Conservation (phyloP, 1,140 invertebrate species). For the Drosophila truncata region DNA sequence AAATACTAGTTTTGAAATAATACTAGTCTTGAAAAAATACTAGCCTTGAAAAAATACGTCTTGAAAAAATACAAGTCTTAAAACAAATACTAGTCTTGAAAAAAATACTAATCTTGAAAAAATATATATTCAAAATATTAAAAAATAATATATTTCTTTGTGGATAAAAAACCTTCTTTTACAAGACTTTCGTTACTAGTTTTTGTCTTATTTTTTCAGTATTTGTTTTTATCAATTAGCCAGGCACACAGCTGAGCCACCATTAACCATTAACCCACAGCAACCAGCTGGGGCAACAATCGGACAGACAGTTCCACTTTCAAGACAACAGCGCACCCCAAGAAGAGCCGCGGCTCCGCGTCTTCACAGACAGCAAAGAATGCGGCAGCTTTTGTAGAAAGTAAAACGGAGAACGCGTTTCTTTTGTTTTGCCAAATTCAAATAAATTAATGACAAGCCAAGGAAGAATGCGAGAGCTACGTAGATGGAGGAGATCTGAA, state of each 20-base stretch:
- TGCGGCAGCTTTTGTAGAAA: conserved; percentile 61
- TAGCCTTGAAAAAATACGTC: too few species aligned
- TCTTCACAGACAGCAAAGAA: conserved; percentile 16
- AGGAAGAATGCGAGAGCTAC: conserved; percentile 27
- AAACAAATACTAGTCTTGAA: too few species aligned
- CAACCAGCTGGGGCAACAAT: conserved; percentile 21
- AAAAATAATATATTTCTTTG: too few species aligned
- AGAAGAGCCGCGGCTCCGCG: not conserved
- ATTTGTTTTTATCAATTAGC: not conserved
- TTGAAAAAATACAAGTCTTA: too few species aligned
- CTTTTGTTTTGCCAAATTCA: conserved; percentile 68
- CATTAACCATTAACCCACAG: conserved; percentile 4
- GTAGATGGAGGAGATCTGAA: conserved; percentile 32
- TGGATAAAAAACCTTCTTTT: too few species aligned
- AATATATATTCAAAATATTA: too few species aligned
- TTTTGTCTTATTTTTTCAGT: not conserved
- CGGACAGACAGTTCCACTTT: conserved; percentile 46
- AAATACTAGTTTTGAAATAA: too few species aligned
- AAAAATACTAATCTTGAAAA: too few species aligned
- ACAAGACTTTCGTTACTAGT: not conserved
- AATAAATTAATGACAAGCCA: conserved; percentile 54
- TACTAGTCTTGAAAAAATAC: too few species aligned
- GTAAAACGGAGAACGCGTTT: conserved; percentile 63
- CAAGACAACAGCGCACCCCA: conserved; percentile 13
- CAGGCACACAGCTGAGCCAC: conserved; percentile 7